phyloP scores from a whole-genome alignment of 2,797 vertebrate genomes.

The Eremophila alpestris region DNA sequence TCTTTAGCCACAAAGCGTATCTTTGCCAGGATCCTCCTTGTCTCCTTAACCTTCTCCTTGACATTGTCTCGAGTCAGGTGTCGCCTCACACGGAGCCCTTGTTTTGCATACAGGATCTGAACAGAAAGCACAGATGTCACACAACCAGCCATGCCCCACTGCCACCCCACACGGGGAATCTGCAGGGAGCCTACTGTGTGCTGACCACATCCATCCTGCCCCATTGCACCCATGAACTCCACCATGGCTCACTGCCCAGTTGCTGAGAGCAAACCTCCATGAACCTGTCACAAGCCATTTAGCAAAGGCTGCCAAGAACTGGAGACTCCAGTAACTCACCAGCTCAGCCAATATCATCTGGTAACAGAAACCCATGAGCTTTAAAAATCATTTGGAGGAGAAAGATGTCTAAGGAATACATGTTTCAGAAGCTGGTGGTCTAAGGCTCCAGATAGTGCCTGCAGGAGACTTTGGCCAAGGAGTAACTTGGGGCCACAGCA shows the following conservation, averaged over 20 bases:
- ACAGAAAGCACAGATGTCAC: neutral
- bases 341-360: neutral
- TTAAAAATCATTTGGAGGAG: neutral
- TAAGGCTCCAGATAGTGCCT: neutral
- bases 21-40: constrained; percentile 82
- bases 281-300: neutral
- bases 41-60: constrained; percentile 80
- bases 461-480: neutral
- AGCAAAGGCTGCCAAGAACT: neutral
- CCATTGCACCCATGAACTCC: fast-evolving
- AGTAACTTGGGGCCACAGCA: neutral
- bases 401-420: neutral
- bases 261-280: neutral
- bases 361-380: neutral
- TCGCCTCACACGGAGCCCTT: constrained; percentile 76
- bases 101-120: constrained; percentile 84
- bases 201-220: neutral
- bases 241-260: fast-evolving
- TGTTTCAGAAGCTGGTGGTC: neutral
- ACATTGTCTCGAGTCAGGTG: constrained; percentile 74
- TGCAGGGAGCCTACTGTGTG: neutral
- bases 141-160: fast-evolving
- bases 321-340: neutral
- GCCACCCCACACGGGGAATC: neutral
- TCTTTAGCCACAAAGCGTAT: constrained; percentile 84